phyloP scores from a whole-genome alignment of 2,888 invertebrate genomes.

The Hydraecia micacea region DNA sequence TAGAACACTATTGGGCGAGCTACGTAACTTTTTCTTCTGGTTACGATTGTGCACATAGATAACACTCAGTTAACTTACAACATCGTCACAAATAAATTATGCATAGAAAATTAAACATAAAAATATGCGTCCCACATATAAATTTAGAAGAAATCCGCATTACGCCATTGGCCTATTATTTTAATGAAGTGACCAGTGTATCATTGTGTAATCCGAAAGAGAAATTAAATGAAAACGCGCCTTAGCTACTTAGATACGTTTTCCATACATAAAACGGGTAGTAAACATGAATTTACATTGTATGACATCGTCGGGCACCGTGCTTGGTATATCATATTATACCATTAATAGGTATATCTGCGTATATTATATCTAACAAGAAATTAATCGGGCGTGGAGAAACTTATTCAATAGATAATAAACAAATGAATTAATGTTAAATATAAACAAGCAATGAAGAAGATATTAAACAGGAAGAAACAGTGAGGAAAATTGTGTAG shows the following conservation, averaged over 20 bases:
- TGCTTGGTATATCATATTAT: conserved; percentile 47
- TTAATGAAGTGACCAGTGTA: conserved; percentile 48
- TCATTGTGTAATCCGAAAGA: conserved; percentile 63
- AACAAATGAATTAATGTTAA: neutral
- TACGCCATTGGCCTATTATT: conserved; percentile 36
- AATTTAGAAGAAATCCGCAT: conserved; percentile 26
- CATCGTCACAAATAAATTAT: conserved; percentile 23
- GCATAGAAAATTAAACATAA: neutral
- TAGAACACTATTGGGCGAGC: neutral
- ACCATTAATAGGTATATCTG: conserved; percentile 5
- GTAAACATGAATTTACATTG: conserved; percentile 55
- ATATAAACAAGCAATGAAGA: neutral
- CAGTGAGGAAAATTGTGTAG: neutral
- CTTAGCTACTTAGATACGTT: conserved; percentile 45
- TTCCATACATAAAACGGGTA: conserved; percentile 42
- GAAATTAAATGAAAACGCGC: conserved; percentile 61
- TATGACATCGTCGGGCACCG: conserved; percentile 38
- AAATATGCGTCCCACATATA: conserved; percentile 21
- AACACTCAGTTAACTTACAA: neutral
- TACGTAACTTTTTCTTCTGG: neutral
- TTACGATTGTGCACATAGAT: neutral
- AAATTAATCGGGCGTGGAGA: neutral
- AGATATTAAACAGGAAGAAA: neutral
- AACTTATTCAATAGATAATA: neutral
- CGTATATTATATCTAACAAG: neutral